These are phyloP conservation scores for Metridium senile DNA, from an alignment of 92 coral and sea anemone species.

Conservation along the genomic window DNA sequence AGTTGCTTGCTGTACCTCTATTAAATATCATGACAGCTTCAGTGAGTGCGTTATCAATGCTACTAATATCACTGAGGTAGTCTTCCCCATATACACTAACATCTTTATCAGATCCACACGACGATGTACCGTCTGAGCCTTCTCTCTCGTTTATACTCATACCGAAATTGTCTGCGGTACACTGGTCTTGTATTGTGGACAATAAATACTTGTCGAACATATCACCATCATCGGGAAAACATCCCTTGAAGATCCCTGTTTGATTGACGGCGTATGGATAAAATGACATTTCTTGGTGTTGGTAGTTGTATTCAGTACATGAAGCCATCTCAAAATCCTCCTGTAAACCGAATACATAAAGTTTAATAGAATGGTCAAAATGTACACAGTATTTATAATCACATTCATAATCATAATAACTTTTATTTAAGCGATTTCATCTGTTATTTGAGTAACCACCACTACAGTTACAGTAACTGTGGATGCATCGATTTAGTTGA, in stretches of 20 bases:
- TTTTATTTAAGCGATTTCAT: too few relatives aligned
- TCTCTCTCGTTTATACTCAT: background rate
- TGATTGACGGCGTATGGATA: conserved; percentile 12
- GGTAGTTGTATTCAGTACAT: conserved; percentile 15
- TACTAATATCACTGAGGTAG: conserved; percentile 13
- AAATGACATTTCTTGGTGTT: conserved; percentile 18
- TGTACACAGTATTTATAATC: background rate
- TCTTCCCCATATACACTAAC: conserved; percentile 15
- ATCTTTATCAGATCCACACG: conserved; percentile 37
- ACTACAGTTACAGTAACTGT: too few relatives aligned
- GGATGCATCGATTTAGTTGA: too few relatives aligned
- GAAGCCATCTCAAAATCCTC: conserved; percentile 26
- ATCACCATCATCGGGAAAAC: conserved; percentile 19
- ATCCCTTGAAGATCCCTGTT: conserved; percentile 27
- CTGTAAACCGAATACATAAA: background rate
- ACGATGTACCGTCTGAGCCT: conserved; percentile 13
- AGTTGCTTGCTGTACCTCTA: background rate
- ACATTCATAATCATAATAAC: too few relatives aligned
- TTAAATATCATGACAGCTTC: conserved; percentile 15
- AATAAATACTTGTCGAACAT: conserved; percentile 2
- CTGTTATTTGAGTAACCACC: too few relatives aligned
- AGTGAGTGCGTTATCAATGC: conserved; percentile 7
- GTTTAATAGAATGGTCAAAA: background rate
- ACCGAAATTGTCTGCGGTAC: background rate
- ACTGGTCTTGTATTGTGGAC: conserved; percentile 9